phyloP scores from a whole-genome alignment of 2,113 vertebrate species.

The Uropsilus gracilis region DNA sequence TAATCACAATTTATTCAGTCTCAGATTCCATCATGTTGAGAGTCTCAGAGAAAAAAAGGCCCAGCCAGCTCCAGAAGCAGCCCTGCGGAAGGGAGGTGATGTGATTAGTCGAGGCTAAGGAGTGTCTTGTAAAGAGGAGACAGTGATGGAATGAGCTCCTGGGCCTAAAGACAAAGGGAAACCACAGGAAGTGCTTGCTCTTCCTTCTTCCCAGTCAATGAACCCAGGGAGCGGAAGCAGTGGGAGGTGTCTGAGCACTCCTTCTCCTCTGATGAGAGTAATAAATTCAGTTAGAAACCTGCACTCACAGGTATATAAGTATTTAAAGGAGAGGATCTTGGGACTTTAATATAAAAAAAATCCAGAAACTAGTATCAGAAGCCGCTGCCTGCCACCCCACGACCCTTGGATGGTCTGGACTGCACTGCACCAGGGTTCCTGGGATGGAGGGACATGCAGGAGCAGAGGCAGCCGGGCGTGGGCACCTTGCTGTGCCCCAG shows the following conservation, averaged over 20 bases:
- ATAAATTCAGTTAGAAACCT: not conserved
- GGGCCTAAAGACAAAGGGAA: not conserved
- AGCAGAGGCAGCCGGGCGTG: not conserved
- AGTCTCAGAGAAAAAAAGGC: not conserved
- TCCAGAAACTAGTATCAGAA: not conserved
- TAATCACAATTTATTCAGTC: conserved; percentile 77
- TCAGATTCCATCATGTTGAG: conserved; percentile 61
- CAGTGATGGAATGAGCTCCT: not conserved
- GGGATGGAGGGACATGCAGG: too few relatives aligned
- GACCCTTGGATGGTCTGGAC: not conserved
- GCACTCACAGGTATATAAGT: not conserved
- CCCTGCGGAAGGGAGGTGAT: not conserved
- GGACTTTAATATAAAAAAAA: not conserved
- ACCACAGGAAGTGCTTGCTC: not conserved
- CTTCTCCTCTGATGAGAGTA: conserved; percentile 1
- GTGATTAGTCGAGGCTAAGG: not conserved
- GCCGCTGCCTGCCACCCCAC: not conserved
- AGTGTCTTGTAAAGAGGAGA: not conserved
- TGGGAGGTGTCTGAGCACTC: not conserved
- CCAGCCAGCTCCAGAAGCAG: not conserved
- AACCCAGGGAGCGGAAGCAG: not conserved
- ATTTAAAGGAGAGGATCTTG: not conserved
- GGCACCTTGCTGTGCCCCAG: rapidly evolving
- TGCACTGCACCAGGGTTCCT: rapidly evolving
- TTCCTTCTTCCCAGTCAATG: not conserved